phyloP scores from a whole-genome alignment of 2,113 vertebrate species.

The human (Homo sapiens) region DNA sequence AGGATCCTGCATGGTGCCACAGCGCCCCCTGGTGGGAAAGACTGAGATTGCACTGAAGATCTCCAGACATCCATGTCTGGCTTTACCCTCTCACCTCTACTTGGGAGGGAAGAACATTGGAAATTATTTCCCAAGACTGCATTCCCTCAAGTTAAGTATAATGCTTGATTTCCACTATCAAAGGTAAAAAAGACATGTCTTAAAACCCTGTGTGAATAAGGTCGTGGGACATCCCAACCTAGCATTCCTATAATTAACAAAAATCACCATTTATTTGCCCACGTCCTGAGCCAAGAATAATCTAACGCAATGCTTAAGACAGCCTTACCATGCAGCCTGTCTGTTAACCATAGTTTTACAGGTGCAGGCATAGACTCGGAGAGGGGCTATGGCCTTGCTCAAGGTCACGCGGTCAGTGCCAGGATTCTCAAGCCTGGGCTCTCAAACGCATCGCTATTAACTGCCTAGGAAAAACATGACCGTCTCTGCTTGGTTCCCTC shows the following conservation, averaged over 20 bases:
- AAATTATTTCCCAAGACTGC: too few relatives aligned
- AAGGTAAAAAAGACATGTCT: not conserved
- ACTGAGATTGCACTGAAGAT: not conserved
- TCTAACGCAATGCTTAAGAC: rapidly evolving
- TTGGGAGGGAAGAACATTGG: not conserved
- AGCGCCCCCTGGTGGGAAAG: slow-evolving; percentile 41
- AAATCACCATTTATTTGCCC: rapidly evolving
- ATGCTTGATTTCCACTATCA: too few relatives aligned
- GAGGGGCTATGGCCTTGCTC: rapidly evolving
- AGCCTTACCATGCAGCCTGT: not conserved
- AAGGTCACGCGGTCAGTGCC: rapidly evolving
- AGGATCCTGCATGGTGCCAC: not conserved
- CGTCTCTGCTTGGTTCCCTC: not conserved
- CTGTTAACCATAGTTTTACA: not conserved
- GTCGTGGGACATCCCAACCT: not conserved
- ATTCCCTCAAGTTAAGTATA: not conserved
- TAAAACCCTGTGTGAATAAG: not conserved
- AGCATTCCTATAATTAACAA: rapidly evolving
- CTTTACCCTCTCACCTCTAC: rapidly evolving
- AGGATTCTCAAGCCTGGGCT: not conserved
- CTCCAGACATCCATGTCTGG: rapidly evolving
- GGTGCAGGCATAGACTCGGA: rapidly evolving
- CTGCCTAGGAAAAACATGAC: rapidly evolving
- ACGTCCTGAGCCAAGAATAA: too few relatives aligned
- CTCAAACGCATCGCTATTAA: rapidly evolving